phyloP scores from a whole-genome alignment of 2,888 invertebrate genomes.

The Trichacis sp. region DNA sequence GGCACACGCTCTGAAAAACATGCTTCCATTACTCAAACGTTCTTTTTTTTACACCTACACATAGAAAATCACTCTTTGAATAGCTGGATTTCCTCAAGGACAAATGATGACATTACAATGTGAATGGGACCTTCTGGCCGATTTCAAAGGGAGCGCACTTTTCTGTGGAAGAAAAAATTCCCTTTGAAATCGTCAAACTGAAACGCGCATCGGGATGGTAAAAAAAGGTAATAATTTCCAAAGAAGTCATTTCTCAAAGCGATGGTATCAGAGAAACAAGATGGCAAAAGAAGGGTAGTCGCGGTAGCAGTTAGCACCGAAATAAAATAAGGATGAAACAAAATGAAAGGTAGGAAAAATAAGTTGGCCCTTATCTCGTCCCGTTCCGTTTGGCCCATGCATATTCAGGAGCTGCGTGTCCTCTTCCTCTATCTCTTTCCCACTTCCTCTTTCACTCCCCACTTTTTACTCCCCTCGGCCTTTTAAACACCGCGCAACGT shows the following conservation, averaged over 20 bases:
- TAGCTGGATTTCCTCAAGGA: neutral
- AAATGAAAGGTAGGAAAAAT: constrained; percentile 65
- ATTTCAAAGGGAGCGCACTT: too few species aligned
- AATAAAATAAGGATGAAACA: constrained; percentile 64
- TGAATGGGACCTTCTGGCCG: neutral
- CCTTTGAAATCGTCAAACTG: too few species aligned
- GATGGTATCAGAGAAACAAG: constrained; percentile 36
- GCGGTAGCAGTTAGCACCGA: constrained; percentile 63
- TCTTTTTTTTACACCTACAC: neutral
- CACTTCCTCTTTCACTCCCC: constrained; percentile 44
- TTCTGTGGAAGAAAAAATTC: too few species aligned
- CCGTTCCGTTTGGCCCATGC: constrained; percentile 65
- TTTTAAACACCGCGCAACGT: constrained; percentile 37
- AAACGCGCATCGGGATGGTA: neutral
- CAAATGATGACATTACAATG: neutral
- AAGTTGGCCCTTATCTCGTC: constrained; percentile 67
- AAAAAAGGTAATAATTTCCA: constrained; percentile 19
- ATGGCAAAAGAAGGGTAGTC: constrained; percentile 24
- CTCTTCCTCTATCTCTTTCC: constrained; percentile 39
- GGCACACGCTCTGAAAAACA: constrained; percentile 27
- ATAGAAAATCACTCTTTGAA: neutral
- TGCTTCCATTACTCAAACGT: constrained; percentile 3
- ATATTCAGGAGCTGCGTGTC: constrained; percentile 62
- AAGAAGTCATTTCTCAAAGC: constrained; percentile 32
- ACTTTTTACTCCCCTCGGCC: constrained; percentile 37